These are phyloP conservation scores for Eucera pruinosa DNA, from an alignment of 2,888 invertebrate genomes.

Conservation along the genomic window DNA sequence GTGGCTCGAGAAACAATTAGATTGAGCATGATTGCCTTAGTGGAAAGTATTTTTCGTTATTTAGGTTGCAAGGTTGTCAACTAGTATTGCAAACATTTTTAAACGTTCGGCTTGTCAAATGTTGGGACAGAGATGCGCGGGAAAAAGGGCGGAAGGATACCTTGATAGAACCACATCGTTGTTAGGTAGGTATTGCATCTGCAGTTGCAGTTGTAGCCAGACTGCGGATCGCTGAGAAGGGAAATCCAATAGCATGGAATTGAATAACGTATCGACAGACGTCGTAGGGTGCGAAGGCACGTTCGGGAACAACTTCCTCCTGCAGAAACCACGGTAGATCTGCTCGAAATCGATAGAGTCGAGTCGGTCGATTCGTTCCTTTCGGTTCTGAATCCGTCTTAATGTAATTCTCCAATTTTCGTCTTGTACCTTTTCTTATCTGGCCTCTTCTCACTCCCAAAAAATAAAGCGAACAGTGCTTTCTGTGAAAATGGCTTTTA, in stretches of 20 bases:
- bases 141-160: conserved; percentile 20
- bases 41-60: no score
- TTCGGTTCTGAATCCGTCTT: conserved; percentile 35
- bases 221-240: conserved; percentile 51
- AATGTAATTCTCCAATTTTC: conserved; percentile 34
- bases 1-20: no score
- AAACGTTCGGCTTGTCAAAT: conserved; percentile 1
- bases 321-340: conserved; percentile 56
- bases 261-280: conserved; percentile 74
- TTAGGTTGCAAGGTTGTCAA: not conserved
- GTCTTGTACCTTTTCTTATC: not conserved
- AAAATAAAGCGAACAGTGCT: no score
- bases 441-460: no score
- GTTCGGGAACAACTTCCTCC: conserved; percentile 69
- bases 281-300: conserved; percentile 67
- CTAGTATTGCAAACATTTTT: conserved; percentile 45
- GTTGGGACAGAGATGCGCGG: conserved; percentile 14
- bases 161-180: conserved; percentile 52
- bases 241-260: conserved; percentile 69
- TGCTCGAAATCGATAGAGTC: conserved; percentile 55
- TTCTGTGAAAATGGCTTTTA: no score
- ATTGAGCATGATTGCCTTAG: no score
- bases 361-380: conserved; percentile 45
- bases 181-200: conserved; percentile 36
- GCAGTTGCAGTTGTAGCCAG: conserved; percentile 49